These are phyloP conservation scores for Podarcis cretensis DNA, from an alignment of 2,113 vertebrate genomes.

Conservation along the genomic window DNA sequence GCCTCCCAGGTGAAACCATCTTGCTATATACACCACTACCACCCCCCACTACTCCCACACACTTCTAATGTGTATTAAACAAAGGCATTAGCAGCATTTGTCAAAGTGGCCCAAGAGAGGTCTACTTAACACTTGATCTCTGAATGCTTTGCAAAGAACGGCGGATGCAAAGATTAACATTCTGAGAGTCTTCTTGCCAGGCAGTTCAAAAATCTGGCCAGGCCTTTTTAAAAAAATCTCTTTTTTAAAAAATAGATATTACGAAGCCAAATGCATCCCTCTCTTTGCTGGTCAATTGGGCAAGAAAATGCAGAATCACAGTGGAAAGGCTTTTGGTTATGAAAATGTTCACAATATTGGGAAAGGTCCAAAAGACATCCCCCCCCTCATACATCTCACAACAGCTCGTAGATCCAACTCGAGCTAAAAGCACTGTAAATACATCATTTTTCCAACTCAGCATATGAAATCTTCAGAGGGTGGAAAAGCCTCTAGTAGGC, in stretches of 20 bases:
- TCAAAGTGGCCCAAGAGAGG: not conserved
- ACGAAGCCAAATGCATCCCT: conserved; percentile 54
- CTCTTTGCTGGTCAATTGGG: conserved; percentile 70
- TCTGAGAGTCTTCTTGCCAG: conserved; percentile 32
- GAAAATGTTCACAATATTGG: conserved; percentile 53
- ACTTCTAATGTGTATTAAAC: too few relatives aligned
- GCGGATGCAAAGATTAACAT: conserved; percentile 43
- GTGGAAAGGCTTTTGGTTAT: conserved; percentile 71
- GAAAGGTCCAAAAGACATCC: conserved; percentile 51
- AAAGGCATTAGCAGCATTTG: not conserved
- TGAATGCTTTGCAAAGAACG: conserved; percentile 42
- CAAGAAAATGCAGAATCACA: conserved; percentile 58
- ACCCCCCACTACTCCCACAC: too few relatives aligned
- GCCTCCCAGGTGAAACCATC: too few relatives aligned
- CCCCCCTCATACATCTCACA: conserved; percentile 69
- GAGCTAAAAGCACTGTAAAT: conserved; percentile 80
- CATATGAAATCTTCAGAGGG: conserved; percentile 50
- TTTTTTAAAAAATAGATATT: conserved; percentile 58
- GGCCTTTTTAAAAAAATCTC: too few relatives aligned
- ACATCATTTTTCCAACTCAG: conserved; percentile 51
- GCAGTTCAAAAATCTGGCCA: conserved; percentile 55
- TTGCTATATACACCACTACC: too few relatives aligned
- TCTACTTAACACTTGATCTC: not conserved
- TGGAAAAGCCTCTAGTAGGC: conserved; percentile 55
- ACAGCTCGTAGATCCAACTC: conserved; percentile 63